Evolutionary conservation across 2,888 invertebrate species (phyloP).

Genomic region (Caenorhabditis parvicauda): DNA sequence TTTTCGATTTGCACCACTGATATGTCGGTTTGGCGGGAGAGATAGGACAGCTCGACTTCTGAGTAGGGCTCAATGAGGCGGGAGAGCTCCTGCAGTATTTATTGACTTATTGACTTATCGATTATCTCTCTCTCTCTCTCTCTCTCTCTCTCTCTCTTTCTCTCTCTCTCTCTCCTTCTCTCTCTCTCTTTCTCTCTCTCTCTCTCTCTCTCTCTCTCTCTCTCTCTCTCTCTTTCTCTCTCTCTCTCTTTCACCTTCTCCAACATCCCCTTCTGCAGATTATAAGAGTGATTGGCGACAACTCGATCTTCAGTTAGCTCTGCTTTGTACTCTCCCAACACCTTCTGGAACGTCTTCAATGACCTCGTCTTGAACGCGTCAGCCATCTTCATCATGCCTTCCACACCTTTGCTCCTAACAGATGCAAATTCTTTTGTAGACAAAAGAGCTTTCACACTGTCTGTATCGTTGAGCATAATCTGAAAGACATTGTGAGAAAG

Average conservation of each 20-base stretch:
- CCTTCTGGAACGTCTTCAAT: conserved; percentile 86
- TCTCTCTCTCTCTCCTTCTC: conserved; percentile 77
- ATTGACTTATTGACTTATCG: too few relatives aligned
- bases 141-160: neutral
- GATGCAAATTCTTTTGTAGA: conserved; percentile 76
- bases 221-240: neutral
- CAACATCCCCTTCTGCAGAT: conserved; percentile 96
- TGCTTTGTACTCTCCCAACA: conserved; percentile 70
- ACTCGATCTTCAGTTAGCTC: conserved; percentile 70
- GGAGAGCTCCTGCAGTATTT: conserved; percentile 75
- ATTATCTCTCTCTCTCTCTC: neutral
- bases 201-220: conserved; percentile 74
- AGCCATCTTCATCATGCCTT: conserved; percentile 96
- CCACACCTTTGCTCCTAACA: conserved; percentile 72
- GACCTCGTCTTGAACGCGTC: conserved; percentile 89
- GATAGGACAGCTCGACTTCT: conserved; percentile 74
- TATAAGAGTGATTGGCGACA: conserved; percentile 90
- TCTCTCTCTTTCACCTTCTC: conserved; percentile 72
- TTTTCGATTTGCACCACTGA: conserved; percentile 80
- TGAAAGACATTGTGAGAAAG: neutral
- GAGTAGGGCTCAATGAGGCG: conserved; percentile 98
- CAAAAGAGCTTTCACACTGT: conserved; percentile 68
- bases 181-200: neutral
- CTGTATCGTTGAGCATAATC: conserved; percentile 57
- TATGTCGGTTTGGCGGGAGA: conserved; percentile 51